These are phyloP conservation scores for Solea solea DNA, from an alignment of 2,113 vertebrate genomes.

Conservation along the genomic window DNA sequence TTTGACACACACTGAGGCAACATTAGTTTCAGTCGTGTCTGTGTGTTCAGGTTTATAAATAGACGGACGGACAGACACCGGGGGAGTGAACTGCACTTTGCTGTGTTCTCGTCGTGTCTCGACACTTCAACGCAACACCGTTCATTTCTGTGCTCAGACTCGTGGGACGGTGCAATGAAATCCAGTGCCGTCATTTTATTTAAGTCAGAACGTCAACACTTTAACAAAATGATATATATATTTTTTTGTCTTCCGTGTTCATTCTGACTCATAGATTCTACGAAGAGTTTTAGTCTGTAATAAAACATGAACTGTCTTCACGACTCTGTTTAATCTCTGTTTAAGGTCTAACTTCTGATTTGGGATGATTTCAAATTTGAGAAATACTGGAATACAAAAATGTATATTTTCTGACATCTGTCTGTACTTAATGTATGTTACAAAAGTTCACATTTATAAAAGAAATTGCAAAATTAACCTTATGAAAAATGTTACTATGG, in stretches of 20 bases:
- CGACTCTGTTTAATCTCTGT: constrained; percentile 14
- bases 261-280: neutral
- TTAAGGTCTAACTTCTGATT: neutral
- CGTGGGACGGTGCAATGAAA: constrained; percentile 17
- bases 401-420: too few species aligned
- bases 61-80: neutral
- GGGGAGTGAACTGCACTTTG: neutral
- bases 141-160: neutral
- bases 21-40: constrained; percentile 10
- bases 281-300: constrained; percentile 26
- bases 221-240: neutral
- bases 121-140: constrained; percentile 7
- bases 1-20: neutral
- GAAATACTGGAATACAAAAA: neutral
- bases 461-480: too few species aligned
- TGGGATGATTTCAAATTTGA: too few species aligned
- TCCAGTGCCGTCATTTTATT: neutral
- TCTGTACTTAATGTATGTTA: too few species aligned
- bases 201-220: neutral
- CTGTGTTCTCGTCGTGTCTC: constrained; percentile 3
- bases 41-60: constrained; percentile 5
- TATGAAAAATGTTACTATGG: too few species aligned
- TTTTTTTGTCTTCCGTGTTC: constrained; percentile 2
- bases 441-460: too few species aligned
- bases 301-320: constrained; percentile 44